phyloP scores from a whole-genome alignment of 23 tunicate species.

The Ciona savignyi region DNA sequence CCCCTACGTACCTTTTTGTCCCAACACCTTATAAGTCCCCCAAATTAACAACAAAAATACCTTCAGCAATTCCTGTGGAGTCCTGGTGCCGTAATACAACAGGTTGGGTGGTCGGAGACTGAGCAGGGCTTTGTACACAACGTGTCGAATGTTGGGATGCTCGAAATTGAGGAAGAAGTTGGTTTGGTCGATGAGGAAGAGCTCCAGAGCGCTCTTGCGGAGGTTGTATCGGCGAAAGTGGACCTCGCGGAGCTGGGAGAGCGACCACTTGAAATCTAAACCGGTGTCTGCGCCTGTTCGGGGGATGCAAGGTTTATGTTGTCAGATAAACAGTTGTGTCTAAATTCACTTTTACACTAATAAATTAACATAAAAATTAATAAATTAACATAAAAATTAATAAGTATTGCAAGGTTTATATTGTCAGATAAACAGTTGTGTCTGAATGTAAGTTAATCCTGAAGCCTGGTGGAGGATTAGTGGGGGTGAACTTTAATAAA shows the following conservation, averaged over 20 bases:
- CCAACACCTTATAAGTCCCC: too few relatives aligned
- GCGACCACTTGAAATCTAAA: conserved; percentile 91
- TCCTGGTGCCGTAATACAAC: conserved; percentile 50
- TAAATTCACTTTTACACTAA: too few relatives aligned
- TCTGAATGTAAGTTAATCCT: too few relatives aligned
- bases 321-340: too few relatives aligned
- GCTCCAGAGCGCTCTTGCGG: conserved; percentile 79
- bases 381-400: too few relatives aligned
- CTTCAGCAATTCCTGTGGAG: conserved; percentile 81
- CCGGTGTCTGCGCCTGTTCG: conserved; percentile 29
- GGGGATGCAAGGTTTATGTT: too few relatives aligned
- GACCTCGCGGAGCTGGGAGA: conserved; percentile 74
- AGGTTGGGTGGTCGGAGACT: conserved; percentile 76
- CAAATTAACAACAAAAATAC: conserved; percentile 23
- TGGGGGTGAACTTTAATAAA: too few relatives aligned
- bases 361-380: too few relatives aligned
- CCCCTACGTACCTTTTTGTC: too few relatives aligned
- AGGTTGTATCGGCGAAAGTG: conserved; percentile 88
- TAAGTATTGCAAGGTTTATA: too few relatives aligned
- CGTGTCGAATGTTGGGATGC: conserved; percentile 15
- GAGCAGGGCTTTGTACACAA: conserved; percentile 59
- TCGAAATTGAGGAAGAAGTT: conserved; percentile 88
- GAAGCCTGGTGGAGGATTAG: too few relatives aligned
- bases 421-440: too few relatives aligned
- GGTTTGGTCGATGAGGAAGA: conserved; percentile 90